Base-by-base conservation (phyloP, 2,888 invertebrate genomes). In the Lochmaea crataegi region DNA sequence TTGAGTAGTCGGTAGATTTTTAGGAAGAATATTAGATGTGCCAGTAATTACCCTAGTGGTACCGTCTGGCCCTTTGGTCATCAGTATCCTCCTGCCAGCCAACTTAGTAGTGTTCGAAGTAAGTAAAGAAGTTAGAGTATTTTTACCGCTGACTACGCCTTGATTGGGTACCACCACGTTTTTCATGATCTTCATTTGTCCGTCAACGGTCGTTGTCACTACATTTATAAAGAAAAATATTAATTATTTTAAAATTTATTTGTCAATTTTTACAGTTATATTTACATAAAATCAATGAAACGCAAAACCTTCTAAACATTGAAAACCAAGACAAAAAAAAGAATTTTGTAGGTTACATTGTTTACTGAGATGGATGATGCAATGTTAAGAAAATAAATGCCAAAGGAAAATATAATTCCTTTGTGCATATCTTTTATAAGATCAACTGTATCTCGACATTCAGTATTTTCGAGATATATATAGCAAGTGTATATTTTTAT, bases 31-130 rank as follows among this genome's bases (percentile, higher is more conserved):
- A 79, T 87, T 84, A 80, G 91, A 88, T 81, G 91, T 87, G 9
- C 88, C 89, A 6, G 91, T 88, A 75, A 92, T 89, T 65, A 93
- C 90, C 81, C 91, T 87, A 26, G 92, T 90, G 26, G 91, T 90
- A 69, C 92, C 92, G 84, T 92, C 92, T 1, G 91, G 89, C 41
- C 92, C 91, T 87, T 94, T 94, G 0, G 93, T 92, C 93, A 94
- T 93, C 76, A 92, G 91, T 78, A 94, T 93, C 82, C 91, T 88
- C 82, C 92, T 87, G 65, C 91, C 92, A 58, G 92, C 89, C 38
- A 92, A 89, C 85, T 92, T 93, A 79, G 91, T 92, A 41, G 91
- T 90, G 86, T 86, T 87, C 32, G 89, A 88, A 12, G 92, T 91
- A 65, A 93, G 88, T 11, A 90, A 84, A 0, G 93, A 93, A 3